Evolutionary conservation across 2,113 vertebrate genomes (phyloP).

Genomic region (Scartelaos histophorus): DNA sequence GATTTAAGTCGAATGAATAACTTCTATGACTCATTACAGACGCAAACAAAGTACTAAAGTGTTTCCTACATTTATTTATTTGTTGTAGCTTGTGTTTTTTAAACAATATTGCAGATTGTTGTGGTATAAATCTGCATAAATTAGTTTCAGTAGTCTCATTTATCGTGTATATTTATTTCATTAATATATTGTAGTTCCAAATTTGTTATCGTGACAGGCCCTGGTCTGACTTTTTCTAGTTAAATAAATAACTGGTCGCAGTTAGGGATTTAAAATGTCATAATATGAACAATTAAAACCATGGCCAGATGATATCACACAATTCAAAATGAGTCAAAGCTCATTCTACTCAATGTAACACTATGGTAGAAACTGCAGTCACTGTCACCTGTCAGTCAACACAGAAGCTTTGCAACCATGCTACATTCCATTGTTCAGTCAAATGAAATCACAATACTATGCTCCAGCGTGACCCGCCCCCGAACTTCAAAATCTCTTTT

Average conservation of each 20-base stretch:
- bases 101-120: no score
- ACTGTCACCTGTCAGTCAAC: slow-evolving; percentile 72
- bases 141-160: no score
- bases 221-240: neutral
- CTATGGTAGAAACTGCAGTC: slow-evolving; percentile 71
- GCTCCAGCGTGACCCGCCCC: slow-evolving; percentile 41
- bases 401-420: slow-evolving; percentile 68
- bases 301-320: neutral
- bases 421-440: slow-evolving; percentile 77
- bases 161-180: no score
- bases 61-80: no score
- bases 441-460: slow-evolving; percentile 46
- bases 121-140: no score
- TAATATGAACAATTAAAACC: neutral
- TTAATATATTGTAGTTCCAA: no score
- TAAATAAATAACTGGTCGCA: neutral
- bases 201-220: no score
- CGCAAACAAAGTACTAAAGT: no score
- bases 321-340: slow-evolving; percentile 17
- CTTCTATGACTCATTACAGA: no score
- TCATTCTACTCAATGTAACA: slow-evolving; percentile 68
- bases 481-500: slow-evolving; percentile 71
- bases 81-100: no score
- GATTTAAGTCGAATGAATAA: no score
- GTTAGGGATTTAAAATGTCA: neutral